phyloP scores from a whole-genome alignment of 1,140 invertebrate species.

The Hyposmocoma kahamanoa region DNA sequence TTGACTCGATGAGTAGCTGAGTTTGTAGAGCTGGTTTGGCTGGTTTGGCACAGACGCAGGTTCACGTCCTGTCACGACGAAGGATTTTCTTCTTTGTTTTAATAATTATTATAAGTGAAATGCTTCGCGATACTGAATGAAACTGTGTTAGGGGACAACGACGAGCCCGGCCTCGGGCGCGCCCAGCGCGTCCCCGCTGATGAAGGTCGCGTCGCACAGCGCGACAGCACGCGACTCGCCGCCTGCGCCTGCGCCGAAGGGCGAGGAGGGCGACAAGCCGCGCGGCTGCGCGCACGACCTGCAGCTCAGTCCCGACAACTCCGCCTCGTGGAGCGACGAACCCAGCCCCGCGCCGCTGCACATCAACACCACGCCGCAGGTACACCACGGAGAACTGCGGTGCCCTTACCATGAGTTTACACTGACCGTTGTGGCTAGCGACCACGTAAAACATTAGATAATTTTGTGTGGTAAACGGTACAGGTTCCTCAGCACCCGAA shows the following conservation, averaged over 20 bases:
- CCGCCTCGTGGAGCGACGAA: conserved; percentile 48
- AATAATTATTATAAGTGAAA: no score
- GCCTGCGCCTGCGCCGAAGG: conserved; percentile 10
- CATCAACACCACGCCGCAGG: conserved; percentile 60
- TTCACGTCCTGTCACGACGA: no score
- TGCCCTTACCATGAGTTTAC: no score
- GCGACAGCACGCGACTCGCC: conserved; percentile 23
- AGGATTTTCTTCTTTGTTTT: no score
- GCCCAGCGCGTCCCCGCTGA: conserved; percentile 24
- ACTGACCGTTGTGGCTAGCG: no score
- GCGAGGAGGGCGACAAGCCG: conserved; percentile 10
- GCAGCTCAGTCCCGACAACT: conserved; percentile 51
- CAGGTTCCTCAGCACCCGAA: no score
- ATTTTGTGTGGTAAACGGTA: no score
- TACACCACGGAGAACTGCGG: conserved; percentile 11
- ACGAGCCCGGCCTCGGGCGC: neutral
- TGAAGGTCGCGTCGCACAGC: conserved; percentile 11
- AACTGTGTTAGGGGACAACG: neutral
- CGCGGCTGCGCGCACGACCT: conserved; percentile 14
- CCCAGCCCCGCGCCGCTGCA: conserved; percentile 39
- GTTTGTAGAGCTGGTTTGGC: no score
- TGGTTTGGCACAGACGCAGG: no score
- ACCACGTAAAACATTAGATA: no score
- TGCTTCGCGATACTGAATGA: no score
- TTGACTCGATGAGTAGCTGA: no score